Percentiles rank a stretch among this genome's conserved stretches.
phyloP scores from a whole-genome alignment of 64 coral and sea anemone species.

The Montipora cactus region DNA sequence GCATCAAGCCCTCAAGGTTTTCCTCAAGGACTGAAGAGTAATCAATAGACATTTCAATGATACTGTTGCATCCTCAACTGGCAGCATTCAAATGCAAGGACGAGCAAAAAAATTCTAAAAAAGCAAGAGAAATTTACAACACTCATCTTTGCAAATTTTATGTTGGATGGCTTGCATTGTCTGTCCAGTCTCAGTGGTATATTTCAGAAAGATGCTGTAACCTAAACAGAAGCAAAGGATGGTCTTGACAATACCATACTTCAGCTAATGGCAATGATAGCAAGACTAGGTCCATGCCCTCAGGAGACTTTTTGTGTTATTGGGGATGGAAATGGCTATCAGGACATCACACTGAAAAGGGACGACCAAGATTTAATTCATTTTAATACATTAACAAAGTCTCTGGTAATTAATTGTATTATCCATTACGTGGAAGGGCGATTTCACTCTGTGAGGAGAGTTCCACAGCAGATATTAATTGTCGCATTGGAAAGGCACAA shows the following conservation, averaged over 20 bases:
- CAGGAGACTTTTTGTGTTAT: not conserved
- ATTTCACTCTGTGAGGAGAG: too few species aligned
- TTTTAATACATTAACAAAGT: not conserved
- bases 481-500: too few species aligned
- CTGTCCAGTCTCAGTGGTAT: not conserved
- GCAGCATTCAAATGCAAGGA: conserved; percentile 28
- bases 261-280: not conserved
- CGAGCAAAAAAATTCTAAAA: conserved; percentile 26
- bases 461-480: too few species aligned
- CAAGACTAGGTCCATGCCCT: not conserved
- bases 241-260: not conserved
- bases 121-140: conserved; percentile 6
- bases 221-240: not conserved
- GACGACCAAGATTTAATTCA: not conserved
- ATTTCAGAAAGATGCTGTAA: not conserved
- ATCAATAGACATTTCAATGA: conserved; percentile 28
- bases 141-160: conserved; percentile 29
- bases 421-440: too few species aligned
- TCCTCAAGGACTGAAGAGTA: conserved; percentile 38
- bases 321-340: not conserved
- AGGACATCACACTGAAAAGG: not conserved
- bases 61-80: conserved; percentile 24
- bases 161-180: conserved; percentile 29
- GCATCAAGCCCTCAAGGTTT: conserved; percentile 15
- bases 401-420: too few species aligned